Percentiles rank a stretch among this genome's conserved stretches.
These are phyloP conservation scores for Zenarchopterus dispar DNA, from an alignment of 2,797 vertebrate species.

Conservation along the genomic window DNA sequence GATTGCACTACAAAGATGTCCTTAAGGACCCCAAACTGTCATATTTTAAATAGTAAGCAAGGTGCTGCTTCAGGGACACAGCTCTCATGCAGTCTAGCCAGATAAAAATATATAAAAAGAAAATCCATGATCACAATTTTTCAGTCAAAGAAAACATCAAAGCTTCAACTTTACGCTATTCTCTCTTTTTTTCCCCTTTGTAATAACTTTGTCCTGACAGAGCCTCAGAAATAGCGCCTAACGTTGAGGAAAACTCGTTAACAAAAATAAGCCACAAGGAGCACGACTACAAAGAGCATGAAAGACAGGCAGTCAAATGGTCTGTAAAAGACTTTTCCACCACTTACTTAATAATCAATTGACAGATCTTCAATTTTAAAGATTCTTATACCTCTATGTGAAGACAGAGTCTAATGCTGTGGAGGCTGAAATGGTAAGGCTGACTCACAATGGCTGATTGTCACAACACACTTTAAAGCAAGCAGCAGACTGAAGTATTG, in stretches of 20 bases:
- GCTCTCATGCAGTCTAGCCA: not conserved
- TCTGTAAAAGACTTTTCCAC: too few relatives aligned
- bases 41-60: constrained; percentile 9
- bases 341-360: not conserved
- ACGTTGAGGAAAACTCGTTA: too few relatives aligned
- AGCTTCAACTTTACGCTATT: constrained; percentile 4
- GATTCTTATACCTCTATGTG: not conserved
- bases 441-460: not conserved
- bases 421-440: not conserved
- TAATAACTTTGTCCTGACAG: not conserved
- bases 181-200: not conserved
- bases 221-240: not conserved
- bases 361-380: not conserved
- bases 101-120: not conserved
- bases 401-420: not conserved
- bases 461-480: not conserved
- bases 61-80: not conserved
- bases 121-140: constrained; percentile 10
- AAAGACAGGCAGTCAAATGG: too few relatives aligned
- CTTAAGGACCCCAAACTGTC: not conserved
- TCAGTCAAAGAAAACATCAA: constrained; percentile 31
- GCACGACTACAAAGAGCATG: too few relatives aligned
- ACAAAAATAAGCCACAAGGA: not conserved
- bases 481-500: not conserved
- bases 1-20: not conserved